Conservation (phyloP, 2,797 vertebrate genomes). For the Pangasius sanitwongsei region DNA sequence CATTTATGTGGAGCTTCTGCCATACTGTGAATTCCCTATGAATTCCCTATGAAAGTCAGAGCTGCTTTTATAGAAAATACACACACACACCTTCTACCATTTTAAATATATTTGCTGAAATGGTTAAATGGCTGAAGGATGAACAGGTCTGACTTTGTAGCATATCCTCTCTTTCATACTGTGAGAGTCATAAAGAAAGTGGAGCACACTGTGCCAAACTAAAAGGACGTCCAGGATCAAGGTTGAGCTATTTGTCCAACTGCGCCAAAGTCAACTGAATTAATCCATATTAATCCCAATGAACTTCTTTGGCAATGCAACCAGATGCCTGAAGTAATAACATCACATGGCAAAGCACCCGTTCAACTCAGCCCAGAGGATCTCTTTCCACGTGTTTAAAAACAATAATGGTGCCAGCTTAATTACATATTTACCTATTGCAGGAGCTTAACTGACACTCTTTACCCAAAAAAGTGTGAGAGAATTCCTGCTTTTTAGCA, state of each 20-base stretch:
- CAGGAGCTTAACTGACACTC: not conserved
- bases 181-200: too few species aligned
- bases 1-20: too few species aligned
- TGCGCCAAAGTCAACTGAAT: not conserved
- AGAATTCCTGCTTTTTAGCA: not conserved
- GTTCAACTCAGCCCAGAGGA: not conserved
- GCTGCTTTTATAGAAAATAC: too few species aligned
- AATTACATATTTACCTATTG: not conserved
- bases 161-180: too few species aligned
- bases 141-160: too few species aligned
- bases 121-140: too few species aligned
- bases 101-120: too few species aligned
- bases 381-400: not conserved
- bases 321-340: not conserved
- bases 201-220: too few species aligned
- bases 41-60: too few species aligned
- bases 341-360: not conserved
- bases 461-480: not conserved
- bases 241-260: not conserved
- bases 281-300: too few species aligned
- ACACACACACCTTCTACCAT: too few species aligned
- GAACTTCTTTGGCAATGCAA: not conserved
- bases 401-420: not conserved
- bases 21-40: too few species aligned
- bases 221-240: not conserved